A percentile compares a stretch with the other conserved stretches of the same genome.
Evolutionary conservation across 2,888 invertebrate species (phyloP).

Genomic region (Bellardia pandia): DNA sequence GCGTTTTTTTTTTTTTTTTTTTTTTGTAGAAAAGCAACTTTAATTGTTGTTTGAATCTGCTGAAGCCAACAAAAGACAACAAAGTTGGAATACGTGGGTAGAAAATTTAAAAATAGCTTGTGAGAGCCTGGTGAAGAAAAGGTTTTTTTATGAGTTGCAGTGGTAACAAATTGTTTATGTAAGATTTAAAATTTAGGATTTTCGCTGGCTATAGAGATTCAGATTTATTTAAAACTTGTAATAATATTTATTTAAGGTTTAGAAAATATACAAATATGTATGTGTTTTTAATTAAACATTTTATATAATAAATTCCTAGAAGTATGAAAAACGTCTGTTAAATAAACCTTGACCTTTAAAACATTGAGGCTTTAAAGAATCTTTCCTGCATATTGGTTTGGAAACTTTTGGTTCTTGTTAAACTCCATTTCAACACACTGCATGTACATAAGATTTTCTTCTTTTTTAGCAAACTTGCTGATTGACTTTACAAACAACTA

Average conservation of each 20-base stretch:
- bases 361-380: too few relatives aligned
- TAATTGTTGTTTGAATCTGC: background rate
- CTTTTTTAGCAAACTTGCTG: background rate
- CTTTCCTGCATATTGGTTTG: too few relatives aligned
- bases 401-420: too few relatives aligned
- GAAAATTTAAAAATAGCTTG: constrained; percentile 13
- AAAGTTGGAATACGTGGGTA: constrained; percentile 20
- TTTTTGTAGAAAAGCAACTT: constrained; percentile 32
- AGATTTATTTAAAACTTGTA: background rate
- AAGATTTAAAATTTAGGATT: background rate
- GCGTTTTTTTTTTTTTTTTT: constrained; percentile 4
- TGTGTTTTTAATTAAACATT: too few relatives aligned
- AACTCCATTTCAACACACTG: too few relatives aligned
- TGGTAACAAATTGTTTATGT: background rate
- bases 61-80: background rate
- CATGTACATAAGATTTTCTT: background rate
- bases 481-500: constrained; percentile 6
- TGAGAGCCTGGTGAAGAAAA: background rate
- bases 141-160: background rate
- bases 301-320: too few relatives aligned
- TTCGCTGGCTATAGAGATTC: background rate
- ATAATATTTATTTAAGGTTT: too few relatives aligned
- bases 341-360: too few relatives aligned
- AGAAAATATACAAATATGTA: too few relatives aligned
- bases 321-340: too few relatives aligned